phyloP scores from a whole-genome alignment of 2,797 vertebrate genomes.

The Girardinus metallicus region DNA sequence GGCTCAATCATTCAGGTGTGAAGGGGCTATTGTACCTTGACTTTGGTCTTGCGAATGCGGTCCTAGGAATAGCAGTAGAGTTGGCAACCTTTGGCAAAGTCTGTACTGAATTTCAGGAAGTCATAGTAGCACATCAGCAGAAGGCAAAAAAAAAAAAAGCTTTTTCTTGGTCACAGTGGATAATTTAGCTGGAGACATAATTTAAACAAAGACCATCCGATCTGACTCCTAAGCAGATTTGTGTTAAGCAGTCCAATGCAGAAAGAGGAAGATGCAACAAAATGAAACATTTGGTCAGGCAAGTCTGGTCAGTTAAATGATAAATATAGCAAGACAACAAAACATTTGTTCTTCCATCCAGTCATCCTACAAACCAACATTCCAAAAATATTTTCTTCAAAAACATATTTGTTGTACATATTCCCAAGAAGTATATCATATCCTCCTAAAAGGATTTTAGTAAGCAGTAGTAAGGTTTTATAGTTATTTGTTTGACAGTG shows the following conservation, averaged over 20 bases:
- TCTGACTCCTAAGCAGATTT: background rate
- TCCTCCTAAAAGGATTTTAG: background rate
- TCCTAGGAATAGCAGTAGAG: conserved; percentile 10
- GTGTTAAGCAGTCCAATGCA: conserved; percentile 2
- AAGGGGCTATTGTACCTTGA: conserved; percentile 14
- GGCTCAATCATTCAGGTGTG: conserved; percentile 1
- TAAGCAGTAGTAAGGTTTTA: conserved; percentile 28
- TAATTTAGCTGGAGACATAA: background rate
- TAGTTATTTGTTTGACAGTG: conserved; percentile 46
- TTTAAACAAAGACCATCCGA: conserved; percentile 12
- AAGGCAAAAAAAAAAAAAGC: conserved; percentile 16
- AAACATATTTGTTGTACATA: background rate
- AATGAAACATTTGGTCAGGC: background rate
- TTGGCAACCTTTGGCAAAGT: conserved; percentile 4
- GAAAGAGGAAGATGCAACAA: background rate
- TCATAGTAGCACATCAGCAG: conserved; percentile 16
- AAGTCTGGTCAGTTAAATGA: background rate
- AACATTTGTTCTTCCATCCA: background rate
- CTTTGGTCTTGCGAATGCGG: conserved; percentile 14
- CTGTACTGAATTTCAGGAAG: conserved; percentile 34
- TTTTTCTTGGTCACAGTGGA: background rate
- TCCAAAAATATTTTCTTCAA: background rate
- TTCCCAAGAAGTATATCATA: conserved; percentile 1
- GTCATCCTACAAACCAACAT: background rate
- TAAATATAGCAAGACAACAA: background rate